A percentile compares a stretch with the other conserved stretches of the same genome.
Conservation (phyloP, 2,113 vertebrate species). For the Opisthocomus hoazin region DNA sequence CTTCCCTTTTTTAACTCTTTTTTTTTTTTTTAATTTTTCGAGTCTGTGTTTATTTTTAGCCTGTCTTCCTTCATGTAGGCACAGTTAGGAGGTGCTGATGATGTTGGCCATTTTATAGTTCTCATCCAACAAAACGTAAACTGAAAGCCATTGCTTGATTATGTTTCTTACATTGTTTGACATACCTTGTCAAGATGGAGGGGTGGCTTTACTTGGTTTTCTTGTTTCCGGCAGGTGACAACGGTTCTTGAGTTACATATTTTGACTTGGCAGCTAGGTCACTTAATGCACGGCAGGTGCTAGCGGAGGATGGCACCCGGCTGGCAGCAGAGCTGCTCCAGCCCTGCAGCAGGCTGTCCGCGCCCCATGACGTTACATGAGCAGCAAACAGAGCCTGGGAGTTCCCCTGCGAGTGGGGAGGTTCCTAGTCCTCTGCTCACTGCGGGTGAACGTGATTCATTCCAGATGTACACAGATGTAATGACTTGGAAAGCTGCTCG, state of each 20-base stretch:
- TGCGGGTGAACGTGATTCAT: constrained; percentile 48
- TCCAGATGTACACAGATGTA: constrained; percentile 62
- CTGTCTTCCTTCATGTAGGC: background rate
- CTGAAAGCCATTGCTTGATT: background rate
- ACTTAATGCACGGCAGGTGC: background rate
- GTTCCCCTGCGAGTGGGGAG: background rate
- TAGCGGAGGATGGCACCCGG: background rate
- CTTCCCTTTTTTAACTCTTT: background rate
- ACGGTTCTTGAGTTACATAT: background rate
- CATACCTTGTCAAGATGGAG: background rate
- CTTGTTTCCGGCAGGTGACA: background rate
- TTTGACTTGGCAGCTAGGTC: background rate
- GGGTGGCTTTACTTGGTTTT: background rate
- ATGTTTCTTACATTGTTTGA: background rate
- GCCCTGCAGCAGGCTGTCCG: background rate
- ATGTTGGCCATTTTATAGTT: background rate
- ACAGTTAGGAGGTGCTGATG: background rate
- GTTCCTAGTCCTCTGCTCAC: constrained; percentile 47
- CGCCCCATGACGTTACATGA: background rate
- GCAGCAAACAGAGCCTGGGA: background rate
- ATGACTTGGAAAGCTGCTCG: constrained; percentile 34
- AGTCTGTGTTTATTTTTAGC: background rate
- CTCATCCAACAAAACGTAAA: background rate
- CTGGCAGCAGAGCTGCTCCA: background rate
- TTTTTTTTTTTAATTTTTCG: background rate